Evolutionary conservation across 2,888 invertebrate genomes (phyloP).

Genomic region (Synergus umbraculus): DNA sequence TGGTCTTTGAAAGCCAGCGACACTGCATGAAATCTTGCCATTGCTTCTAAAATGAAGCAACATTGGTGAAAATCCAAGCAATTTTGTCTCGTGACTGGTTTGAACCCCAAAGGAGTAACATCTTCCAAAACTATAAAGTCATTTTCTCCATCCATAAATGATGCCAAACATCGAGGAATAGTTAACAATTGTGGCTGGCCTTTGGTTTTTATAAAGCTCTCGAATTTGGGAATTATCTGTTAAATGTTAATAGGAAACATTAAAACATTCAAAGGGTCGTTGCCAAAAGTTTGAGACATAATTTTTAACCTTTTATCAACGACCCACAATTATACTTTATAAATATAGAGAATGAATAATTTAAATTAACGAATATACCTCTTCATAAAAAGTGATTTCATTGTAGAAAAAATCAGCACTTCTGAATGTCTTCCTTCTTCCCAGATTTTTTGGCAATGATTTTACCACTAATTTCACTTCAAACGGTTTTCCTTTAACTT

Average conservation of each 20-base stretch:
- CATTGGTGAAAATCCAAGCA: constrained; percentile 69
- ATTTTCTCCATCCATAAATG: constrained; percentile 74
- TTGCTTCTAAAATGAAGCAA: constrained; percentile 69
- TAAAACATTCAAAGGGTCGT: background rate
- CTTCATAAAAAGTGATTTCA: constrained; percentile 83
- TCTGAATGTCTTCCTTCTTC: constrained; percentile 82
- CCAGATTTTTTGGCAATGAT: constrained; percentile 82
- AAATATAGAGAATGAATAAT: background rate
- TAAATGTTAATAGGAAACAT: constrained; percentile 32
- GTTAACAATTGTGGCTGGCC: constrained; percentile 58
- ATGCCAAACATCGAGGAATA: constrained; percentile 71
- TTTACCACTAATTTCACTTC: constrained; percentile 82
- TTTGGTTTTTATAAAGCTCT: constrained; percentile 65
- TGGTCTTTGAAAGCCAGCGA: constrained; percentile 77
- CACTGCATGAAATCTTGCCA: constrained; percentile 78
- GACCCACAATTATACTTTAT: too few species aligned
- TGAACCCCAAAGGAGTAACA: constrained; percentile 72
- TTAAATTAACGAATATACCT: constrained; percentile 58
- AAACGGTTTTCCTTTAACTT: constrained; percentile 68
- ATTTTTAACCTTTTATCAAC: too few species aligned
- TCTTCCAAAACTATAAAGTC: constrained; percentile 77
- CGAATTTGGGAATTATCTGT: constrained; percentile 67
- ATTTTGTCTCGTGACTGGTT: constrained; percentile 66
- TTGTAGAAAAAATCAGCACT: constrained; percentile 85
- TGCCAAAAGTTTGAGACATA: background rate